phyloP scores from a whole-genome alignment of 2,113 vertebrate genomes.

The Cebidichthys violaceus region DNA sequence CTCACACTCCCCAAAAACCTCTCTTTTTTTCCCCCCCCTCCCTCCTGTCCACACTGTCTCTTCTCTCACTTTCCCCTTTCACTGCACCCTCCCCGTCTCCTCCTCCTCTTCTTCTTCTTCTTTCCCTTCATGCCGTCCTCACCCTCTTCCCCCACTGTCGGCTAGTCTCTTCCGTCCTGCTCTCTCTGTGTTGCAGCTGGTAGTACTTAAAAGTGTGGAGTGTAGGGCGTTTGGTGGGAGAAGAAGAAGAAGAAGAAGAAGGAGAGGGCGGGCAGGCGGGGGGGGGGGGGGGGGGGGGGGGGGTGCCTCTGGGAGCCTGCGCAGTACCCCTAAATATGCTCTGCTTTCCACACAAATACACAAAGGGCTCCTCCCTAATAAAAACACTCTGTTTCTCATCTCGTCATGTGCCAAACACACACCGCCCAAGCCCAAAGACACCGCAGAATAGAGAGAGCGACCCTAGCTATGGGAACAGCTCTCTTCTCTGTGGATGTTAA shows the following conservation, averaged over 20 bases:
- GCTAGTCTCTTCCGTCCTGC: constrained; percentile 56
- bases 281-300: not conserved
- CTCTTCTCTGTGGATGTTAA: constrained; percentile 60
- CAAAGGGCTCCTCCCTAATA: constrained; percentile 80
- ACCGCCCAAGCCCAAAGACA: constrained; percentile 69
- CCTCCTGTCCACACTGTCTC: constrained; percentile 28
- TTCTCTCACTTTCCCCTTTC: constrained; percentile 41
- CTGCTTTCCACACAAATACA: constrained; percentile 70
- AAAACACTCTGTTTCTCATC: constrained; percentile 80
- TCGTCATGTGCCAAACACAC: constrained; percentile 75
- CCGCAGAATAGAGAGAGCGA: constrained; percentile 16
- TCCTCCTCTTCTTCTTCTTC: constrained; percentile 30
- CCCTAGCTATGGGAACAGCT: constrained; percentile 56
- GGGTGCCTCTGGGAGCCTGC: constrained; percentile 67
- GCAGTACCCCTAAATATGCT: constrained; percentile 74
- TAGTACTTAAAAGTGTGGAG: constrained; percentile 81
- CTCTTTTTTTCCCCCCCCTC: not conserved
- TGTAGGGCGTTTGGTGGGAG: constrained; percentile 67
- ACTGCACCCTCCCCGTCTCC: constrained; percentile 29
- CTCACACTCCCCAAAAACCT: constrained; percentile 55
- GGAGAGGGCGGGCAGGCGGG: not conserved
- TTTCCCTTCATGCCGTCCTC: constrained; percentile 27
- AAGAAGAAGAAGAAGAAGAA: constrained; percentile 12
- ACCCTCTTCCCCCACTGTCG: constrained; percentile 25
- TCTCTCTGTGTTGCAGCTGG: constrained; percentile 81